These are phyloP conservation scores for Rhabditoides inermis DNA, from an alignment of 2,888 invertebrate genomes.

Conservation along the genomic window DNA sequence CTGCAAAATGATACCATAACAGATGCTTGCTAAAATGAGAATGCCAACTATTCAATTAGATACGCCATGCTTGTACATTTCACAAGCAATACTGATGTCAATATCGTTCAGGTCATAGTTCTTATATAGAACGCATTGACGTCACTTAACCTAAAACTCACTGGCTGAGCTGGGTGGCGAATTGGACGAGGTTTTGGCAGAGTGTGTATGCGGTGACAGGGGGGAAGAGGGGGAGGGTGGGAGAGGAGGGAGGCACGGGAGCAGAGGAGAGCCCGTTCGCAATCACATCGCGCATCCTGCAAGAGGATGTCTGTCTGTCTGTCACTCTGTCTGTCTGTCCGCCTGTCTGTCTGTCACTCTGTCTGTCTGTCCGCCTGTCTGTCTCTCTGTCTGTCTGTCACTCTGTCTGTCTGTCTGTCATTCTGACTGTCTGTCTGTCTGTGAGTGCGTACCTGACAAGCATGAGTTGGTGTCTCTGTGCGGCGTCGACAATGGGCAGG, in stretches of 20 bases:
- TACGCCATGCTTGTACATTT: no score
- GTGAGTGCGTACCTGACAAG: constrained; percentile 6
- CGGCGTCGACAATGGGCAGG: constrained; percentile 66
- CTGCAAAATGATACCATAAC: constrained; percentile 56
- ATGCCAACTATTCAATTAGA: no score
- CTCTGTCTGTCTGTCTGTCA: not conserved
- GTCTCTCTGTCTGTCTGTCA: not conserved
- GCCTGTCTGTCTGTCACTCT: constrained; percentile 55
- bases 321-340: not conserved
- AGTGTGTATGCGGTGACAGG: constrained; percentile 53
- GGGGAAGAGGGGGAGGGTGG: constrained; percentile 54
- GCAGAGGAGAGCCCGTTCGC: constrained; percentile 62
- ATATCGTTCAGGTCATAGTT: no score
- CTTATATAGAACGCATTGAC: no score
- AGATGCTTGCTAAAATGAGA: no score
- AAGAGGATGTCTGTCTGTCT: constrained; percentile 61
- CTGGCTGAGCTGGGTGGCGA: constrained; percentile 64
- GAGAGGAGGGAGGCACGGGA: constrained; percentile 10
- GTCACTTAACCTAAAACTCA: constrained; percentile 55
- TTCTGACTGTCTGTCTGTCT: not conserved
- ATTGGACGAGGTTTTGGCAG: constrained; percentile 69
- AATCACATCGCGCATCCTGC: constrained; percentile 69
- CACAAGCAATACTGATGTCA: no score
- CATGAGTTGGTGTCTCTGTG: constrained; percentile 62
- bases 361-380: no score